Evolutionary conservation across 2,113 vertebrate genomes (phyloP), one percentile per base, ranked within the genome.

Genomic region (Apeltes quadracus): DNA sequence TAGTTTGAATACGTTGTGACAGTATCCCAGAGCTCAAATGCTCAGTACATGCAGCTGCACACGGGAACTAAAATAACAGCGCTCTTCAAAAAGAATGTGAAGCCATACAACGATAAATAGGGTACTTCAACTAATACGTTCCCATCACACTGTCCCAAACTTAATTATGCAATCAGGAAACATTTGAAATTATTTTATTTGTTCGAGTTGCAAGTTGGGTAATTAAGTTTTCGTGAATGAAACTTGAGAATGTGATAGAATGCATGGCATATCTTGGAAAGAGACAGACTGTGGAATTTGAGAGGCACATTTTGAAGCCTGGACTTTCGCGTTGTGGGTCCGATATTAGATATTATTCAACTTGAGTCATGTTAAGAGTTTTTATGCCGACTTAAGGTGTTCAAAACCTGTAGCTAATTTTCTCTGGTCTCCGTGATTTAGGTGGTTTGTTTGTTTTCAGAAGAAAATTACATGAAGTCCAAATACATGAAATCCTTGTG

Each of bases 1-100:
- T 56, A 25, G 62, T 55, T 79, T 65, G 57, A 67, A 90, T 84
- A 46, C 41, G 29, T 55, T 59, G 48, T 16, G 64, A 80, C 75
- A 80, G 59, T 70, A 63, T 67, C 64, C 25, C 63, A 78, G 58
- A 78, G 65, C 69, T 34, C 65, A 36, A 57, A 64, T 14, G n/a
- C 74, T 61, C 36, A 54, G 36, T 5, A 25, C 22, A 22, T 43
- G 73, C 27, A 76, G 57, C 61, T 51, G 53, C 72, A 62, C 38
- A 59, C 20, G 23, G 3, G 16, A 63, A 50, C 36, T 36, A 51
- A 69, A 75, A 56, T 11, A 78, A 36, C 15, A 48, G 22, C 16
- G 34, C 20, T 62, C 36, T 46, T 20, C 12, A 23, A 55, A 74
- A 77, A 55, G 53, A 65, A 72, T 75, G 51, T 20, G 32, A 13